phyloP scores from a whole-genome alignment of 2,113 vertebrate genomes.

The Cyanocitta stelleri region DNA sequence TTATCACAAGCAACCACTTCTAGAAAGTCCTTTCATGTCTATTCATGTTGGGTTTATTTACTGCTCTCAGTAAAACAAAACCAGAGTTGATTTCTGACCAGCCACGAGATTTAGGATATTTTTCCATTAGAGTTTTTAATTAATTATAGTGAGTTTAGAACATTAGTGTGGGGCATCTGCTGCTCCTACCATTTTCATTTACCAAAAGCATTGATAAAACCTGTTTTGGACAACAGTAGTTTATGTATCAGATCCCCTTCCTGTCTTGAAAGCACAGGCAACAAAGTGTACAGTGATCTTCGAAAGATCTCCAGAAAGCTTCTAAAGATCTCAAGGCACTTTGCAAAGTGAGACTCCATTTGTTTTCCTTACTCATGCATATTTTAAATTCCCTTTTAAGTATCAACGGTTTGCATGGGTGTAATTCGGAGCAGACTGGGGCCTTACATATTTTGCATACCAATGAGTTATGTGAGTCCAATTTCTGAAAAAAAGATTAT shows the following conservation, averaged over 20 bases:
- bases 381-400: constrained; percentile 45
- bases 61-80: neutral
- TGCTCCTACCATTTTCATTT: neutral
- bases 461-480: neutral
- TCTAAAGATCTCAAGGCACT: neutral
- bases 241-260: neutral
- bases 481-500: neutral
- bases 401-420: neutral
- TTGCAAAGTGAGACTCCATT: neutral
- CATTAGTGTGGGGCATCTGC: neutral
- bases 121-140: neutral
- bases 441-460: constrained; percentile 41
- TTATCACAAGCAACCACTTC: neutral
- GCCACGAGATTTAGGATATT: neutral
- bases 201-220: neutral
- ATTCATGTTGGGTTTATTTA: neutral
- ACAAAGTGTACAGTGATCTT: neutral
- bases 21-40: neutral
- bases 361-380: constrained; percentile 14
- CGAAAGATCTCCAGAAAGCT: neutral
- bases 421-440: constrained; percentile 32
- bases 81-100: neutral
- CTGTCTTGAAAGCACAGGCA: neutral
- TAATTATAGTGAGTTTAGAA: neutral
- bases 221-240: accelerated